Conservation (phyloP, 92 coral and sea anemone species). For the Zoanthus sansibaricus region DNA sequence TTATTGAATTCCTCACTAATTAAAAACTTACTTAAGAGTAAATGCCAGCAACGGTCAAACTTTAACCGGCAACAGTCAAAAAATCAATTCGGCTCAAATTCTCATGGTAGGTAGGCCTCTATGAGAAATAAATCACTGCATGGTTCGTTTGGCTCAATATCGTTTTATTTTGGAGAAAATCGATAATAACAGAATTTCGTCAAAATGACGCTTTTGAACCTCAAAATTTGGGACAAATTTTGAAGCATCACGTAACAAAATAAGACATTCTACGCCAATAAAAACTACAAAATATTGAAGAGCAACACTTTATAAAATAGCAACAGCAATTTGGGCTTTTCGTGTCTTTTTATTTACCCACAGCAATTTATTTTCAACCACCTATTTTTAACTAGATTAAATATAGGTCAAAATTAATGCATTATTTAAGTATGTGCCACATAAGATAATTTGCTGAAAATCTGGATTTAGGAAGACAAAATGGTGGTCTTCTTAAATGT, state of each 20-base stretch:
- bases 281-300: too few relatives aligned
- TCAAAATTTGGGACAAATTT: neutral
- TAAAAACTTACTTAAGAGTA: too few relatives aligned
- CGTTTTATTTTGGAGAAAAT: neutral
- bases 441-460: too few relatives aligned
- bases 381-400: neutral
- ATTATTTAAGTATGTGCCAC: too few relatives aligned
- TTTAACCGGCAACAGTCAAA: too few relatives aligned
- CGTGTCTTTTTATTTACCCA: neutral
- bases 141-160: neutral
- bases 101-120: neutral
- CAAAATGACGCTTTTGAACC: too few relatives aligned
- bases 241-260: neutral
- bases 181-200: too few relatives aligned
- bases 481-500: neutral
- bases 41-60: too few relatives aligned
- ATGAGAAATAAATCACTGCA: neutral
- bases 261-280: too few relatives aligned
- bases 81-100: neutral
- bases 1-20: too few relatives aligned
- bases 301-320: neutral
- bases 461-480: neutral
- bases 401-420: neutral
- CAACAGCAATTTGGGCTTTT: neutral
- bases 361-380: too few relatives aligned